Conservation (phyloP, 1,140 invertebrate species). For the Meloidogyne exigua region DNA sequence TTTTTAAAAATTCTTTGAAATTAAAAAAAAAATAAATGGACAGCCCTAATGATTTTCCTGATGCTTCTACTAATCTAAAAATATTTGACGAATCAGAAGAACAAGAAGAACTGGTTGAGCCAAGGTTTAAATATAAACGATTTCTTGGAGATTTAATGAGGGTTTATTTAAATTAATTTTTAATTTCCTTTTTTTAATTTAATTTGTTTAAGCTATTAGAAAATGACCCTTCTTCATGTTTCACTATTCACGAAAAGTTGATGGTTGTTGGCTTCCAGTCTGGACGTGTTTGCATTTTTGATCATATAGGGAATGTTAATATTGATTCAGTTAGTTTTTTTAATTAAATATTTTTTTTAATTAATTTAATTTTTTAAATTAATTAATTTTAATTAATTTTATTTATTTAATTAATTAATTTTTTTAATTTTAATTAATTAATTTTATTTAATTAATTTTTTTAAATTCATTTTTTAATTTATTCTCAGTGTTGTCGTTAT, state of each 20-base stretch:
- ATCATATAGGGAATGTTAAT: conserved; percentile 66
- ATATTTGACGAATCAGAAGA: conserved; percentile 31
- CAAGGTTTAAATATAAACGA: conserved; percentile 66
- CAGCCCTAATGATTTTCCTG: background rate
- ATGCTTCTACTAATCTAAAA: background rate
- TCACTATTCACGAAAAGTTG: conserved; percentile 68
- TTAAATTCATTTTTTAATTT: conserved; percentile 16
- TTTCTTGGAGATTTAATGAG: conserved; percentile 65
- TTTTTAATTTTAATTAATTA: conserved; percentile 63
- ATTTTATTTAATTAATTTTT: conserved; percentile 6
- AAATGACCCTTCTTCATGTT: conserved; percentile 66
- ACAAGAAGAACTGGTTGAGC: conserved; percentile 59
- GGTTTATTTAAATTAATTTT: conserved; percentile 7
- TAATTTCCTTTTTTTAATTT: background rate
- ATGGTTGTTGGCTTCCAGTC: conserved; percentile 64
- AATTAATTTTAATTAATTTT: background rate
- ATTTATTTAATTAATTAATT: background rate
- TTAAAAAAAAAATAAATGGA: background rate
- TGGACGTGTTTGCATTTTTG: conserved; percentile 66
- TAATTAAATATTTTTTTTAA: background rate
- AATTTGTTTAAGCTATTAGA: conserved; percentile 48
- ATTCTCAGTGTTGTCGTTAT: conserved; percentile 53
- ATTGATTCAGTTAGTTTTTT: conserved; percentile 55
- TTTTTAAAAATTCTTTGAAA: conserved; percentile 18
- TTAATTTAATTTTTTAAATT: background rate